Conservation (phyloP, 92 coral and sea anemone species). For the Zoanthus sociatus region DNA sequence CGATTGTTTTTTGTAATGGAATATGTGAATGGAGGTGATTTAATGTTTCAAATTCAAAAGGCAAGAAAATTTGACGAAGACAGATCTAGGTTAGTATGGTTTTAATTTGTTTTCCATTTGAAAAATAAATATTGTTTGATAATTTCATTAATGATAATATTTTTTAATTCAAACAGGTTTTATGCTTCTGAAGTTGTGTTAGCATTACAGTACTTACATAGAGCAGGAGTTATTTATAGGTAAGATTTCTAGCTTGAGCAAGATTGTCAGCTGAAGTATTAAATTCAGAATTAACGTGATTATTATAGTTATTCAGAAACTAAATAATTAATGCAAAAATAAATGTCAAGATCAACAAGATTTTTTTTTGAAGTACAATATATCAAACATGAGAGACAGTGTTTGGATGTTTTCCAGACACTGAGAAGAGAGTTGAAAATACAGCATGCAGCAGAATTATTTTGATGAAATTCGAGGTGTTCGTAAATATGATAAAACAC, state of each 20-base stretch:
- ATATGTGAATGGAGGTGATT: constrained; percentile 97
- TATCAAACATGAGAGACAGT: no score
- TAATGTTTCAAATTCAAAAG: constrained; percentile 98
- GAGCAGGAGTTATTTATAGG: constrained; percentile 94
- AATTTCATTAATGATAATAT: not conserved
- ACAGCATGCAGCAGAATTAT: no score
- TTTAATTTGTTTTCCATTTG: not conserved
- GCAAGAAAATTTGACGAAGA: constrained; percentile 96
- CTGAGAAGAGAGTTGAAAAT: no score
- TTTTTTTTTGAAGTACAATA: no score
- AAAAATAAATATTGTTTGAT: no score
- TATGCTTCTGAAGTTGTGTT: constrained; percentile 97
- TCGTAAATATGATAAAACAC: no score
- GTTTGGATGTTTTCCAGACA: no score
- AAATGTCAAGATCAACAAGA: no score
- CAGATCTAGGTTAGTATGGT: constrained; percentile 75
- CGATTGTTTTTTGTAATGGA: constrained; percentile 98
- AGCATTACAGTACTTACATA: constrained; percentile 90
- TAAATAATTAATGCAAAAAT: no score
- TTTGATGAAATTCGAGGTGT: no score
- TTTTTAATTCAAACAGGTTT: constrained; percentile 65
- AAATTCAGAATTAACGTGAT: no score
- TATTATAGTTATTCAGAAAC: no score
- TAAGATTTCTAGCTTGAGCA: constrained; percentile 42
- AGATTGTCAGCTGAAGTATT: not conserved